Evolutionary conservation across 2,113 vertebrate genomes (phyloP).

Genomic region (Columbina picui): DNA sequence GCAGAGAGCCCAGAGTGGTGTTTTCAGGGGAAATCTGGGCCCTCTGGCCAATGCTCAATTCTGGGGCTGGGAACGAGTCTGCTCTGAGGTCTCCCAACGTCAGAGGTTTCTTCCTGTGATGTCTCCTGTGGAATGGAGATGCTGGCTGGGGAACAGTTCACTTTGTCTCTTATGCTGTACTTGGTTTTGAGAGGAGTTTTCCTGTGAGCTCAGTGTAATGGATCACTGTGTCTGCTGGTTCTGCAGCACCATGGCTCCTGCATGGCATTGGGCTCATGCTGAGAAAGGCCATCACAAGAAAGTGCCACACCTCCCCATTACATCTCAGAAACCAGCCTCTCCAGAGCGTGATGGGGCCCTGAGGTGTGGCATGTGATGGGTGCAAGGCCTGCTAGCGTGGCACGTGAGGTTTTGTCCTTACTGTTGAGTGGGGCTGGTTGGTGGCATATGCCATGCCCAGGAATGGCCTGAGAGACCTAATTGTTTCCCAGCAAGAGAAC

Average conservation of each 20-base stretch:
- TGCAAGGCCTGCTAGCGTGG: not conserved
- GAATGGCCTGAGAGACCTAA: not conserved
- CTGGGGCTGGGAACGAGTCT: not conserved
- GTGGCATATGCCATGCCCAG: not conserved
- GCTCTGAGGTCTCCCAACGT: not conserved
- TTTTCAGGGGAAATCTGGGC: not conserved
- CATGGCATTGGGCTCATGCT: not conserved
- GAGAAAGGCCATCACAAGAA: not conserved
- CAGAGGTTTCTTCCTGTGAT: not conserved
- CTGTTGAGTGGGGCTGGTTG: not conserved
- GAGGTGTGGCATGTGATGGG: rapidly evolving
- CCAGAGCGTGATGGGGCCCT: not conserved
- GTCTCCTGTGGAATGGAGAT: not conserved
- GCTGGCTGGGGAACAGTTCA: not conserved
- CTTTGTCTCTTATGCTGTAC: not conserved
- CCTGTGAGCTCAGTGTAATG: rapidly evolving
- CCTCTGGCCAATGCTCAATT: not conserved
- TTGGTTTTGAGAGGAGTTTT: not conserved
- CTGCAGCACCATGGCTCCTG: not conserved
- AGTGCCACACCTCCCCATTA: not conserved
- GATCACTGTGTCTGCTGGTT: not conserved
- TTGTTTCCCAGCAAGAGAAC: not conserved
- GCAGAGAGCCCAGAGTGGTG: not conserved
- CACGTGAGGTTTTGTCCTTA: not conserved
- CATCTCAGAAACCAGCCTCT: not conserved